Base-by-base conservation (phyloP, 2,888 invertebrate genomes). In the Netelia melanura region DNA sequence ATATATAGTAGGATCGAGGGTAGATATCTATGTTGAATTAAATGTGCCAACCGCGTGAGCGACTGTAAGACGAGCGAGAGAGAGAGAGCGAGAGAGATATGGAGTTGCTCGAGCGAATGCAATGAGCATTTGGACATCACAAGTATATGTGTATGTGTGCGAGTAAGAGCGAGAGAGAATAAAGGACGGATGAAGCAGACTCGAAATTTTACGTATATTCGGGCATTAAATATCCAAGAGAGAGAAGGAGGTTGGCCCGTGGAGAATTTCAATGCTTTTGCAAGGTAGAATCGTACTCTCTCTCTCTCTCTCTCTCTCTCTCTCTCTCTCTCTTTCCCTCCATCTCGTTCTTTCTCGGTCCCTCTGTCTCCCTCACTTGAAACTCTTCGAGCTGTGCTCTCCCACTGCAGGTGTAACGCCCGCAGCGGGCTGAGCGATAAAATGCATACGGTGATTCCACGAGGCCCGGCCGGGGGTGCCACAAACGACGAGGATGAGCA, bases 371-470 rank as follows among this genome's bases (percentile, higher is more conserved):
- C 9, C 56, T 56, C 56, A 5, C 56, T 56, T 8, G 8, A 48
- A 48, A 38, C 48, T 21, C 52, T 78, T 61, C 21, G 43, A 78
- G 68, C 64, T 74, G 44, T 52, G 43, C 44, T 76, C 71, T 81
- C 70, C 83, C 81, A 86, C 88, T 89, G 91, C 91, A 91, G 90
- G 90, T 91, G 91, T 91, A 91, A 89, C 87, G 91, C 91, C 90
- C 86, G 89, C 89, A 89, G 91, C 91, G 89, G 90, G 88, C 89
- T 85, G 86, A 87, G 87, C 90, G 90, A 90, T 90, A 90, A 90
- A 90, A 90, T 90, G 89, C 89, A 86, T 85, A 81, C 88, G 83
- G 86, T 78, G 82, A 87, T 80, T 84, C 87, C 85, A 86, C 85
- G 87, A 86, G 76, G 72, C 67, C 78, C 64, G 74, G 48, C 71